Percentiles rank a stretch among this genome's conserved stretches.
Evolutionary conservation across 2,113 vertebrate genomes (phyloP).

Genomic region (Chlorodrepanis virens): DNA sequence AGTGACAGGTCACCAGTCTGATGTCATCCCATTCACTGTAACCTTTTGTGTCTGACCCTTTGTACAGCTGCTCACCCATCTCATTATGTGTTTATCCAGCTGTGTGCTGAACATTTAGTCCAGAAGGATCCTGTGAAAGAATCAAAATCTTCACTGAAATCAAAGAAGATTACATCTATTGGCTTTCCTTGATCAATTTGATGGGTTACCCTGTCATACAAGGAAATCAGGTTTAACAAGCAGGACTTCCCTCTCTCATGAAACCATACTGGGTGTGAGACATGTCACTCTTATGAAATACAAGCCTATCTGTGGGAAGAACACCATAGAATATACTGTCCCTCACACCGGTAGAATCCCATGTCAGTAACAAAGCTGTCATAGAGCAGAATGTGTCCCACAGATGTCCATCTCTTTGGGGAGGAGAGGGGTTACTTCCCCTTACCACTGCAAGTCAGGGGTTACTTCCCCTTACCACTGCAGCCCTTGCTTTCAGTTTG

Average conservation of each 20-base stretch:
- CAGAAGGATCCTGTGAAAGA: not conserved
- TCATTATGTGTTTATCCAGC: not conserved
- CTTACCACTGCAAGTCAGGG: not conserved
- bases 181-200: not conserved
- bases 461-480: not conserved
- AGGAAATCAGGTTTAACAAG: not conserved
- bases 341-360: not conserved
- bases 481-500: not conserved
- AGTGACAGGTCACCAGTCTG: not conserved
- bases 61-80: not conserved
- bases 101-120: not conserved
- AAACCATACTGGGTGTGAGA: not conserved
- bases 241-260: not conserved
- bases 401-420: not conserved
- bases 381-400: not conserved
- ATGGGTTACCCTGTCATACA: not conserved
- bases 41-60: not conserved
- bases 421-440: not conserved
- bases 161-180: not conserved
- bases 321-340: not conserved
- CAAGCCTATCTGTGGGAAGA: not conserved
- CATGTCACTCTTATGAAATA: not conserved
- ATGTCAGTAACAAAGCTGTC: not conserved
- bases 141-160: not conserved
- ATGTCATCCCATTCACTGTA: not conserved